Percentiles rank a stretch among this genome's conserved stretches.
These are phyloP conservation scores for Quiscalus mexicanus DNA, from an alignment of 2,113 vertebrate genomes.

Conservation along the genomic window DNA sequence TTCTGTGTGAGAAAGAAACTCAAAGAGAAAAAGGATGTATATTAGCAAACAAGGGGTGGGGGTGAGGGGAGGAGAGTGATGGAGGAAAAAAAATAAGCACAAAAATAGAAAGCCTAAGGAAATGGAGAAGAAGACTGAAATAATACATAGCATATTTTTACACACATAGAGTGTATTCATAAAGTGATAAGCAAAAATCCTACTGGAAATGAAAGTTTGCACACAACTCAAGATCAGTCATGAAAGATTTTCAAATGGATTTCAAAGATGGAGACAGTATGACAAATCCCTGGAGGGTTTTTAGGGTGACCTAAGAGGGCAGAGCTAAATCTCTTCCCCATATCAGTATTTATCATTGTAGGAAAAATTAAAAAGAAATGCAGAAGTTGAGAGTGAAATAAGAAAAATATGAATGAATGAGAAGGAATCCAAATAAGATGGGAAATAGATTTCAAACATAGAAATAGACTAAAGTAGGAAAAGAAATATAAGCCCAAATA, in stretches of 20 bases:
- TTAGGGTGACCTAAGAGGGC: not conserved
- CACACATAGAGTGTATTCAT: accelerated
- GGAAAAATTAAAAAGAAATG: not conserved
- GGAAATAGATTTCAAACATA: not conserved
- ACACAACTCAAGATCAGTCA: not conserved
- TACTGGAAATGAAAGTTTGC: not conserved
- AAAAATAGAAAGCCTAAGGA: not conserved
- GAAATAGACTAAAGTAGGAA: not conserved
- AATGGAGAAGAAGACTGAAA: not conserved
- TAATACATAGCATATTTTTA: not conserved
- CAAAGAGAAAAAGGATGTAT: not conserved
- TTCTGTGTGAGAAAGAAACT: not conserved
- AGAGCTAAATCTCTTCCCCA: not conserved
- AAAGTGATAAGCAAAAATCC: not conserved
- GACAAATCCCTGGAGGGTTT: not conserved
- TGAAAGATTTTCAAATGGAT: not conserved
- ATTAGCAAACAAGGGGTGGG: not conserved
- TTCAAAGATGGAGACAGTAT: not conserved
- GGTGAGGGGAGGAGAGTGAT: accelerated
- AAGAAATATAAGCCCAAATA: not conserved
- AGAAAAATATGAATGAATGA: not conserved
- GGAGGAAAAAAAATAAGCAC: accelerated
- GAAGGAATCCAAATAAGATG: not conserved
- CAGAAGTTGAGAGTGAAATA: not conserved
- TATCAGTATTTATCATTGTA: not conserved